These are phyloP conservation scores for Drosophila testacea DNA, from an alignment of 2,888 invertebrate genomes.

Conservation along the genomic window DNA sequence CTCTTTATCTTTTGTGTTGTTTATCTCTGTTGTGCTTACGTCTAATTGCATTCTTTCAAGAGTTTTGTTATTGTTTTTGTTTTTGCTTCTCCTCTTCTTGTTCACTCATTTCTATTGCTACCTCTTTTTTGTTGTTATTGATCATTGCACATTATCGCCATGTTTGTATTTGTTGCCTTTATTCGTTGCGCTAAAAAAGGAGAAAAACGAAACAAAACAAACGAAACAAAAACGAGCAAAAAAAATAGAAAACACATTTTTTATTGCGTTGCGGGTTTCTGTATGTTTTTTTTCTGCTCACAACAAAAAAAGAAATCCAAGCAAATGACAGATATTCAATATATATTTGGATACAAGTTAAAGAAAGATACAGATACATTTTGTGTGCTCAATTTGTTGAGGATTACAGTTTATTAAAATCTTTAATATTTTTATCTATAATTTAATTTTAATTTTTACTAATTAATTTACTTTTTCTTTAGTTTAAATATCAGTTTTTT, in stretches of 20 bases:
- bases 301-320: conserved; percentile 6
- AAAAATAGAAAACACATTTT: conserved; percentile 47
- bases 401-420: not conserved
- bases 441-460: not conserved
- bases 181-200: conserved; percentile 63
- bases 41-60: conserved; percentile 70
- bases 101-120: not conserved
- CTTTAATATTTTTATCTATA: not conserved
- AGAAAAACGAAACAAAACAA: conserved; percentile 28
- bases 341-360: not conserved
- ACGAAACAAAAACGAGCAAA: conserved; percentile 11
- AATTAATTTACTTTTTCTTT: too few relatives aligned
- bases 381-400: too few relatives aligned
- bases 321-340: conserved; percentile 1
- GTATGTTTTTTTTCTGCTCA: conserved; percentile 3
- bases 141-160: conserved; percentile 74
- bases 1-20: conserved; percentile 9
- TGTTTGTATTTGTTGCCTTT: conserved; percentile 79
- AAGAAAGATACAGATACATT: not conserved
- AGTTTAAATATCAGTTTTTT: not conserved
- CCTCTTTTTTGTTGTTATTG: conserved; percentile 54
- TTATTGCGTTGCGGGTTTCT: conserved; percentile 66
- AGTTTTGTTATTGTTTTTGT: conserved; percentile 49
- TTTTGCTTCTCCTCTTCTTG: conserved; percentile 16
- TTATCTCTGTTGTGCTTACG: conserved; percentile 11